Conservation (phyloP, 2,797 vertebrate species). For the Miichthys miiuy region DNA sequence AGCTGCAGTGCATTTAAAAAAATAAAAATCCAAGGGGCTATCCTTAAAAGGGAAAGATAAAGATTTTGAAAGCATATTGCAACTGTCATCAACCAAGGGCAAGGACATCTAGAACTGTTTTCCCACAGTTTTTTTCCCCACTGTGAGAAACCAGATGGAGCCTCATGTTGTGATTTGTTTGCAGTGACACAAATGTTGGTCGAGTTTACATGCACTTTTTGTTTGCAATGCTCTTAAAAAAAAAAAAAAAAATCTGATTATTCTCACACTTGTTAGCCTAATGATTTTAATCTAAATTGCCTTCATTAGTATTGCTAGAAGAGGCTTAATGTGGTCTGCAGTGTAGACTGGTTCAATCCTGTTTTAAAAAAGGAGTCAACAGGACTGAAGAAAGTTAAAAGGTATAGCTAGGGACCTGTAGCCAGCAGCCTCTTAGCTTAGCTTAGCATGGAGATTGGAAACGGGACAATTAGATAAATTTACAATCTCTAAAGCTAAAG, state of each 20-base stretch:
- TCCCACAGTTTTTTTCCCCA: constrained; percentile 61
- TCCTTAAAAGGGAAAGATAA: constrained; percentile 60
- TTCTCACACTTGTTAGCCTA: background rate
- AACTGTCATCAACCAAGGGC: constrained; percentile 48
- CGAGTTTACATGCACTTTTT: constrained; percentile 18
- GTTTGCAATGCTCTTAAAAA: background rate
- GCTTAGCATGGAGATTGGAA: background rate
- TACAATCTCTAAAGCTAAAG: background rate
- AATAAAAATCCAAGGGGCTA: background rate
- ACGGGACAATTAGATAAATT: background rate
- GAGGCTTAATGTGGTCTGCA: background rate
- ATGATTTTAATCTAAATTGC: background rate
- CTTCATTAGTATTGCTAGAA: background rate
- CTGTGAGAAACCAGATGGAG: constrained; percentile 71
- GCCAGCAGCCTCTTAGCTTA: background rate
- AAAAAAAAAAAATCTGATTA: constrained; percentile 6
- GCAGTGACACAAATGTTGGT: constrained; percentile 42
- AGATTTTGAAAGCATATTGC: constrained; percentile 58
- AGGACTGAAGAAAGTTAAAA: background rate
- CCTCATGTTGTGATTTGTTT: constrained; percentile 48
- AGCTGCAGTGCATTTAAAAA: constrained; percentile 5
- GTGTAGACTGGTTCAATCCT: background rate
- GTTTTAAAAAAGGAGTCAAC: background rate
- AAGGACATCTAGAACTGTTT: constrained; percentile 57
- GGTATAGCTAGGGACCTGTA: too few species aligned